These are phyloP conservation scores for Podarcis siculus DNA, from an alignment of 2,797 vertebrate species.

Conservation along the genomic window DNA sequence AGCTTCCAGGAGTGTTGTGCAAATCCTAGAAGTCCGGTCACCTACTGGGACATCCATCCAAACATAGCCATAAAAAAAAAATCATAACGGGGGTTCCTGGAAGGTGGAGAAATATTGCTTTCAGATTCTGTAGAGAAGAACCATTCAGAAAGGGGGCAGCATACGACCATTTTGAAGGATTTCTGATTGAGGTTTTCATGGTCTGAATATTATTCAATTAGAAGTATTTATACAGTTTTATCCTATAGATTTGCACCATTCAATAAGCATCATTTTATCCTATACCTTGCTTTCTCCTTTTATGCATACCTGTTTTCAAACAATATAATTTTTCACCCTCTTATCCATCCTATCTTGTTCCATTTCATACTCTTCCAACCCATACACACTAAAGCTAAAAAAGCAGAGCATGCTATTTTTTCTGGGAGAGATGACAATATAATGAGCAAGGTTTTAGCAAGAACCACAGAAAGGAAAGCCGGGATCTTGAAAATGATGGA, in stretches of 20 bases:
- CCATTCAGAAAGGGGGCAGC: not conserved
- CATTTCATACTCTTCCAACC: not conserved
- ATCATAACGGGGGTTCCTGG: constrained; percentile 37
- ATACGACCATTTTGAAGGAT: not conserved
- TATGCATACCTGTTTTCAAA: not conserved
- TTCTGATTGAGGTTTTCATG: not conserved
- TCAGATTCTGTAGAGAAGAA: constrained; percentile 32
- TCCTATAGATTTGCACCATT: not conserved
- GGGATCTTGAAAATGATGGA: not conserved
- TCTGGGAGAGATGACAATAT: not conserved
- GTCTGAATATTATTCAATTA: not conserved
- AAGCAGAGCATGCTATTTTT: not conserved
- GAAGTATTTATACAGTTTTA: not conserved
- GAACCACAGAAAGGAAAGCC: not conserved
- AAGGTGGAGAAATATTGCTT: constrained; percentile 27
- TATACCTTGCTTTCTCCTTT: not conserved
- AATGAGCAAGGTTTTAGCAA: not conserved
- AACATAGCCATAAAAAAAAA: not conserved
- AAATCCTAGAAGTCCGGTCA: constrained; percentile 41
- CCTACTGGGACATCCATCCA: constrained; percentile 30
- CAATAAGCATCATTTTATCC: not conserved
- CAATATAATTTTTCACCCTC: not conserved
- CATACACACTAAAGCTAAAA: not conserved
- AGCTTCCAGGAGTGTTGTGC: constrained; percentile 35
- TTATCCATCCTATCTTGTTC: not conserved